phyloP scores from a whole-genome alignment of 1,140 invertebrate genomes.

The Psix sp. region DNA sequence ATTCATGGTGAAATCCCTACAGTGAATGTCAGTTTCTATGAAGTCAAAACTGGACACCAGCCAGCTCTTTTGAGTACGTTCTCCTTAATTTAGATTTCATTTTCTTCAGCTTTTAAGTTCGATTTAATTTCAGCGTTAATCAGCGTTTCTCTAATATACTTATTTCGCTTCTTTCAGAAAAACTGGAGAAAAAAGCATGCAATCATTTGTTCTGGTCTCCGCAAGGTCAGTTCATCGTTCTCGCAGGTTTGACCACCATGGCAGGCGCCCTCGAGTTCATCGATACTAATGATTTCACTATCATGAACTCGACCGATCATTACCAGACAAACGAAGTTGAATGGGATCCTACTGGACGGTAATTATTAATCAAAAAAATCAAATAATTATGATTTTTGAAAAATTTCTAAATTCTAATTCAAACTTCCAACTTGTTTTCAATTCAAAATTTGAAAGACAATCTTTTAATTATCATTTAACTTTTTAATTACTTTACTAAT shows the following conservation, averaged over 20 bases:
- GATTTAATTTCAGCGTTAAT: too few species aligned
- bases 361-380: slow-evolving; percentile 15
- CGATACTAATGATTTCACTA: slow-evolving; percentile 95
- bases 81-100: too few species aligned
- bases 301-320: slow-evolving; percentile 95
- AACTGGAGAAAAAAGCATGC: slow-evolving; percentile 93
- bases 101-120: too few species aligned
- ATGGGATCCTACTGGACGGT: slow-evolving; percentile 98
- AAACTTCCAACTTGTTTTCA: too few species aligned
- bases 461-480: slow-evolving; percentile 1
- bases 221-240: slow-evolving; percentile 94
- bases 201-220: slow-evolving; percentile 98
- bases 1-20: slow-evolving; percentile 95
- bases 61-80: slow-evolving; percentile 87
- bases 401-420: too few species aligned
- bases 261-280: slow-evolving; percentile 96
- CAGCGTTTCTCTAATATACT: slow-evolving; percentile 12
- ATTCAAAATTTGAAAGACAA: too few species aligned
- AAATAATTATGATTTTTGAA: neutral
- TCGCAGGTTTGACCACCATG: slow-evolving; percentile 90
- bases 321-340: slow-evolving; percentile 97
- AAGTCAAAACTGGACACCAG: slow-evolving; percentile 92
- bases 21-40: slow-evolving; percentile 95
- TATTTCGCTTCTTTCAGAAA: slow-evolving; percentile 78
- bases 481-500: too few species aligned